Base-by-base conservation (phyloP, 2,888 invertebrate species). In the Polydrusus cervinus region DNA sequence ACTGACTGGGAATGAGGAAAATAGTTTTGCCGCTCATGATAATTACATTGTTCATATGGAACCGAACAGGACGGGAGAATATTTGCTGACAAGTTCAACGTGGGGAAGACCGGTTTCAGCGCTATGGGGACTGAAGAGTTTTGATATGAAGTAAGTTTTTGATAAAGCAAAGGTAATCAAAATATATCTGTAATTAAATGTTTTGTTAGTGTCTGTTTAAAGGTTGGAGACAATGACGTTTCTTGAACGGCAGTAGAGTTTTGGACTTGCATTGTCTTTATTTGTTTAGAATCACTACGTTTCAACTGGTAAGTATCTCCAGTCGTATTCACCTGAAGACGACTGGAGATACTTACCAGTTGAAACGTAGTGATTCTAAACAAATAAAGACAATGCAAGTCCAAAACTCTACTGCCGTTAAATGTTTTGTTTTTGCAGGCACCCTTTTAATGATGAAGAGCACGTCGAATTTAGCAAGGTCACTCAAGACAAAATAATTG, bases 381-480 rank as follows among this genome's bases (percentile, higher is more conserved):
- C n/a, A n/a, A n/a, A n/a, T n/a, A n/a, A n/a, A n/a, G n/a, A n/a
- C n/a, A n/a, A n/a, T n/a, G n/a, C n/a, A n/a, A n/a, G n/a, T n/a
- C n/a, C n/a, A n/a, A n/a, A n/a, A n/a, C n/a, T n/a, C n/a, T n/a
- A n/a, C n/a, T n/a, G n/a, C n/a, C n/a, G 45, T n/a, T n/a, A 13
- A n/a, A 25, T 25, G 34, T n/a, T n/a, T n/a, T 34, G 34, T 51
- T 72, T 55, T 75, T 86, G 79, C 85, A 94, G 94, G 82, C 90
- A 92, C 81, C 89, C 93, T 38, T 90, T 97, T 80, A 92, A 94
- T 81, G 93, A 94, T 79, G 97, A 98, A 80, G 95, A 95, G 81
- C 95, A 97, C 85, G 94, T 96, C 40, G 97, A 98, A 85, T 98
- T 98, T 87, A 95, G 95, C 80, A 97, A 97, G 86, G 87, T 93